These are phyloP conservation scores for Sinocyclocheilus grahami DNA, from an alignment of 2,113 vertebrate species.

Conservation along the genomic window DNA sequence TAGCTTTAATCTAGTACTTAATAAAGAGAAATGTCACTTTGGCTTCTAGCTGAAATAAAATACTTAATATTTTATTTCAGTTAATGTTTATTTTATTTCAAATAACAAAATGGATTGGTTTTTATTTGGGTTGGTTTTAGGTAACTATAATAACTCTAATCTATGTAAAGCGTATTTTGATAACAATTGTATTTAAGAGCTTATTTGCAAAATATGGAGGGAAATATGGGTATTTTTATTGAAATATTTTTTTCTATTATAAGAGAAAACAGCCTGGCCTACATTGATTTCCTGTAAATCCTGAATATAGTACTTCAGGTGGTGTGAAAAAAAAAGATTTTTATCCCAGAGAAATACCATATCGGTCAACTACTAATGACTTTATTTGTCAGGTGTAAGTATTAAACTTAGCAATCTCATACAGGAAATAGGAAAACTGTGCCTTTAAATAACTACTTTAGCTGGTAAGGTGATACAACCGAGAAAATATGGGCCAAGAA, in stretches of 20 bases:
- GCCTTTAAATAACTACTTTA: constrained; percentile 25
- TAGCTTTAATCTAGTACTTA: too few relatives aligned
- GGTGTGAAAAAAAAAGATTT: neutral
- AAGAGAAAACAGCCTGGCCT: neutral
- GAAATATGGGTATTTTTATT: neutral
- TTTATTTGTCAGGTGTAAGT: neutral
- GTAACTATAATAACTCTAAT: neutral
- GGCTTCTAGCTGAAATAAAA: too few relatives aligned
- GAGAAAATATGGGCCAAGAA: constrained; percentile 14
- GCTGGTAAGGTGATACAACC: neutral
- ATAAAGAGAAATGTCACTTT: too few relatives aligned
- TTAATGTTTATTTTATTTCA: too few relatives aligned
- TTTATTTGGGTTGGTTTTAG: too few relatives aligned
- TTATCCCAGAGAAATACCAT: neutral
- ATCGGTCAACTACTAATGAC: neutral
- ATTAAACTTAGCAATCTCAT: neutral
- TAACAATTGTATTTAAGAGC: neutral
- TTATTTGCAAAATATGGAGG: neutral
- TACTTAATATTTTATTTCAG: too few relatives aligned
- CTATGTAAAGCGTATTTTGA: neutral
- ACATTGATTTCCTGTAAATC: neutral
- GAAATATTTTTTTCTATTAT: neutral
- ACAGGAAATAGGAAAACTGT: neutral
- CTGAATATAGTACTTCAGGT: neutral
- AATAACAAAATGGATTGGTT: too few relatives aligned